phyloP scores from a whole-genome alignment of 2,888 invertebrate species.

The Nesidiocoris tenuis region DNA sequence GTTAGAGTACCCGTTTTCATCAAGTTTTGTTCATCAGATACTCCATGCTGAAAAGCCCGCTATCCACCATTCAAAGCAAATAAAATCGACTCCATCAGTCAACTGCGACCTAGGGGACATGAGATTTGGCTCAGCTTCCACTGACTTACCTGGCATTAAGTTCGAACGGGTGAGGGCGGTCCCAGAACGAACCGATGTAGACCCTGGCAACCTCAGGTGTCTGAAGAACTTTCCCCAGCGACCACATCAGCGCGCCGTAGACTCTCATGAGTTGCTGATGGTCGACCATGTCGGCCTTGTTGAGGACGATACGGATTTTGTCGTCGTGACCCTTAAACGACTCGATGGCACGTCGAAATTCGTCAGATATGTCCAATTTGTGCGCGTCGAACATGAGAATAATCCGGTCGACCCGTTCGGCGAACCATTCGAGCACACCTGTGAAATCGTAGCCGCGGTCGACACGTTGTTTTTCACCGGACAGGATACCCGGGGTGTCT shows the following conservation, averaged over 20 bases:
- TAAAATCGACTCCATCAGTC: no score
- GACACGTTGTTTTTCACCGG: constrained; percentile 64
- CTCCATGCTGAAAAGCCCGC: no score
- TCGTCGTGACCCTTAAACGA: constrained; percentile 62
- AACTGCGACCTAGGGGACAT: no score
- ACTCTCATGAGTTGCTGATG: constrained; percentile 67
- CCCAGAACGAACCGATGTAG: constrained; percentile 69
- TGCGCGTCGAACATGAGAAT: constrained; percentile 67
- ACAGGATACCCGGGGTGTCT: constrained; percentile 64
- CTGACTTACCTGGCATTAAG: constrained; percentile 31
- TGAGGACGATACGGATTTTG: constrained; percentile 65
- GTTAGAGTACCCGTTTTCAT: no score
- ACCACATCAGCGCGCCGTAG: constrained; percentile 71
- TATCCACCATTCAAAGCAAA: no score
- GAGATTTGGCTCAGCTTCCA: no score
- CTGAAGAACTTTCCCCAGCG: constrained; percentile 65
- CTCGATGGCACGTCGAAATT: constrained; percentile 65
- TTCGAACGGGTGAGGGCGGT: constrained; percentile 27
- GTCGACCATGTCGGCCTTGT: constrained; percentile 69
- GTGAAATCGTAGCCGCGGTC: constrained; percentile 66
- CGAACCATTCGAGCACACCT: constrained; percentile 68
- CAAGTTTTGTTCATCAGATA: no score
- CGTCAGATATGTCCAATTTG: constrained; percentile 68
- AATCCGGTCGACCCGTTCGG: constrained; percentile 66
- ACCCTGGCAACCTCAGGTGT: constrained; percentile 68